phyloP scores from a whole-genome alignment of 2,113 vertebrate genomes.

The Galbula dea region DNA sequence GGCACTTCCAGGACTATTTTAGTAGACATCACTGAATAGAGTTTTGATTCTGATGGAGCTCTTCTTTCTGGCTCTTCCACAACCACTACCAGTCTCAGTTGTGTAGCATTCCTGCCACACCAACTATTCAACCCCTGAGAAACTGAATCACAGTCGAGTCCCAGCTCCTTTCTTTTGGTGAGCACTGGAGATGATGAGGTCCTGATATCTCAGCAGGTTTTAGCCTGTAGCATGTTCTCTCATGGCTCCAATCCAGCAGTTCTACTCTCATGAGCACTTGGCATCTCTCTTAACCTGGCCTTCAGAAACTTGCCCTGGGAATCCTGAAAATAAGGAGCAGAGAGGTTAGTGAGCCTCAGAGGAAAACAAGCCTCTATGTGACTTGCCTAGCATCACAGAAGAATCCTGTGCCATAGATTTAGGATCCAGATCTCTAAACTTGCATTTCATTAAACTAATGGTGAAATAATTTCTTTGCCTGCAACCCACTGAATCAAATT shows the following conservation, averaged over 20 bases:
- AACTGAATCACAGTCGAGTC: not conserved
- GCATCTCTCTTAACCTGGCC: not conserved
- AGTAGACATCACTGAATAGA: not conserved
- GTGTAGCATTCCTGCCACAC: not conserved
- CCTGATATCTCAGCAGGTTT: not conserved
- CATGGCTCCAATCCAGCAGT: not conserved
- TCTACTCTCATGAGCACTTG: not conserved
- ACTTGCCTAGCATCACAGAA: not conserved
- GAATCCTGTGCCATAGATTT: not conserved
- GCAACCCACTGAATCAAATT: not conserved
- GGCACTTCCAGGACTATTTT: not conserved
- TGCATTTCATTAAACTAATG: not conserved
- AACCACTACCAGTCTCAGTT: not conserved
- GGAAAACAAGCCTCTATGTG: not conserved
- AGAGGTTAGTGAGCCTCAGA: not conserved
- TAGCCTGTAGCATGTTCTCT: not conserved
- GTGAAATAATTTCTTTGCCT: not conserved
- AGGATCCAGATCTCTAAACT: not conserved
- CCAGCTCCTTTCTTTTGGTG: not conserved
- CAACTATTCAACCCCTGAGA: not conserved
- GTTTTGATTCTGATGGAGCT: not conserved
- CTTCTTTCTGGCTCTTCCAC: not conserved
- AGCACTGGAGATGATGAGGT: not conserved
- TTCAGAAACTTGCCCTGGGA: not conserved
- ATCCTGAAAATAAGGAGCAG: not conserved